Base-by-base conservation (phyloP, 2,113 vertebrate species). In the Hipposideros armiger region DNA sequence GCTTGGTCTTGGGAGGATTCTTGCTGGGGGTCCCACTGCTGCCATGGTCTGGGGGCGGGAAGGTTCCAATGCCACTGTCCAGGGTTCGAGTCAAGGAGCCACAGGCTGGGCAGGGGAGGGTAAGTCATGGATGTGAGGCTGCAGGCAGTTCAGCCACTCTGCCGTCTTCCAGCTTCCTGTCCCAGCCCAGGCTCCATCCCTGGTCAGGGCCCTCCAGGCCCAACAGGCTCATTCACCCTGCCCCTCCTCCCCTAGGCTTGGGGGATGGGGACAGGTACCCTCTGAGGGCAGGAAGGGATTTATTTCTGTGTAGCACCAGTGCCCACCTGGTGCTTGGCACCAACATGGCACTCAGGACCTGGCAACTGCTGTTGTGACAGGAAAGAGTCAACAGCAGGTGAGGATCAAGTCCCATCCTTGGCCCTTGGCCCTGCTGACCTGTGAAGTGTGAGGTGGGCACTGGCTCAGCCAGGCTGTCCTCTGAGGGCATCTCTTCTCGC, bases 21-120 rank as follows among this genome's bases (percentile, higher is more conserved):
- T 99, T 99, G 19, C 98, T 98, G 0, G 99, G 98, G 2, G 98
- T 98, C 0, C 99, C 99, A 17, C 98, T 98, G 42, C 98, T 99
- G 36, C 99, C 98, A 62, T 99, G 99, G 97, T 99, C 99, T 0
- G 99, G 99, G 16, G 99, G 99, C 0, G 99, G 99, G 97, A 99
- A 99, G 11, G 99, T 99, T 7, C 99, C 99, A 16, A 99, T 99
- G 85, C 99, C 99, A 6, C 99, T 99, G 99, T 99, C 99, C 98
- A 99, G 98, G 0, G 99, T 99, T 98, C 99, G 98, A 0, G 99
- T 99, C 97, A 99, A 99, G 0, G 99, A 99, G 11, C 99, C 99
- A 0, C 99, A 99, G 56, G 98, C 99, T 99, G 84, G 85, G 64
- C 42, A 92, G 28, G n/a, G 82, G 76, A 87, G n/a, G 4, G 10